Evolutionary conservation across 2,113 vertebrate species (phyloP), one percentile per base, ranked within the genome.

Genomic region (Elephas maximus): DNA sequence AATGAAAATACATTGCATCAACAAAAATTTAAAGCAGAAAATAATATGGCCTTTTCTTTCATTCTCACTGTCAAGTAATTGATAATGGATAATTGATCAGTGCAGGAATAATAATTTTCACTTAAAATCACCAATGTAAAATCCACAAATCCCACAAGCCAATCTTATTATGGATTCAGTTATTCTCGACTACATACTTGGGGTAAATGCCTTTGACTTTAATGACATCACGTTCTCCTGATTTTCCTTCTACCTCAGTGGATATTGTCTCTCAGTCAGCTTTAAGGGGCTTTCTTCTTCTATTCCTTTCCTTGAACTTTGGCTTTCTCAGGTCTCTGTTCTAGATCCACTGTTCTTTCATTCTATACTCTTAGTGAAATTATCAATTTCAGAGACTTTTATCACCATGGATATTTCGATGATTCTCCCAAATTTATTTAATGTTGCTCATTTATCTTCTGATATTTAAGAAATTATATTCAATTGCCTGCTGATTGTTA

Each of bases 61-160:
- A 78, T 44, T 30, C 1, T 78, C 33, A 71, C 30, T 30, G 82
- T 77, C 9, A 78, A 92, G n/a, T 8, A 63, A 33, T 9, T 60
- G 26, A 81, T 1, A 62, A 77, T 17, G 51, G 51, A 28, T 8
- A 44, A 28, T 62, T 8, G 4, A 23, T 23, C 14, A 44, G 28
- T 4, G 20, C 4, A 81, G 81, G 24, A 62, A 30, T 5, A 37
- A 28, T 45, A 48, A 51, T 37, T 63, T 71, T 48, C 12, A 41
- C 2, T 65, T 91, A 28, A 79, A 33, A 45, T 0, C 5, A n/a
- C 63, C 33, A 71, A 7, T 26, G 2, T 3, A n/a, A 30, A 71
- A 4, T 5, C 26, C 5, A 44, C 3, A 12, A 30, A 23, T 67
- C 6, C 12, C 10, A 1, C 18, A 24, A 10, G 8, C 45, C 4